A percentile compares a stretch with the other conserved stretches of the same genome.
Evolutionary conservation across 2,113 vertebrate species (phyloP).

Genomic region (Indicator maculatus): DNA sequence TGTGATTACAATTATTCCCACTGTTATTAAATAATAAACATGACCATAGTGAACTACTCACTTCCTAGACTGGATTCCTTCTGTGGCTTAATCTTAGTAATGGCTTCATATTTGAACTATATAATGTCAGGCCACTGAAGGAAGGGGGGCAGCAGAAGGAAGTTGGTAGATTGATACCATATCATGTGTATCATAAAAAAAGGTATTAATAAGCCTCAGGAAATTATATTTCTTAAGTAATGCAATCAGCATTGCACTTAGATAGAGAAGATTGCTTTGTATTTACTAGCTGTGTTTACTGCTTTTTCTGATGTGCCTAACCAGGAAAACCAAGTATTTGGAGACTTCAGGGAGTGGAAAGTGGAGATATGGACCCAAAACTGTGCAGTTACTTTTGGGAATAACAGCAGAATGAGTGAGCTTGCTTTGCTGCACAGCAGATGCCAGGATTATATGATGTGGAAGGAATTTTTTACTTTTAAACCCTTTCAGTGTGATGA

Average conservation of each 20-base stretch:
- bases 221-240: conserved; percentile 66
- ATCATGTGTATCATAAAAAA: conserved; percentile 24
- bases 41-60: conserved; percentile 24
- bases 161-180: not conserved
- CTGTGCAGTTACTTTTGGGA: conserved; percentile 68
- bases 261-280: conserved; percentile 45
- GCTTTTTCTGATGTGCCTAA: conserved; percentile 42
- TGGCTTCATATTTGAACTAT: conserved; percentile 43
- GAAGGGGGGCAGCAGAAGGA: not conserved
- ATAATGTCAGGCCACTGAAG: not conserved
- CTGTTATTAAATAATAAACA: conserved; percentile 68
- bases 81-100: conserved; percentile 62
- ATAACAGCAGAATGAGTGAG: conserved; percentile 58
- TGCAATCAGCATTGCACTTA: conserved; percentile 41
- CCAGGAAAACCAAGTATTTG: conserved; percentile 43
- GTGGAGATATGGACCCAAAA: conserved; percentile 52
- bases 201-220: conserved; percentile 54
- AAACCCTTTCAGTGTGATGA: conserved; percentile 55
- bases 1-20: conserved; percentile 62
- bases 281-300: conserved; percentile 53
- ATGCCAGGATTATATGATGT: conserved; percentile 69
- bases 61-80: conserved; percentile 35
- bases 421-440: conserved; percentile 55
- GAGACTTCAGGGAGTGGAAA: conserved; percentile 52
- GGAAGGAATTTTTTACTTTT: conserved; percentile 69